phyloP scores from a whole-genome alignment of 92 coral and sea anemone genomes.

The Ricordea florida region DNA sequence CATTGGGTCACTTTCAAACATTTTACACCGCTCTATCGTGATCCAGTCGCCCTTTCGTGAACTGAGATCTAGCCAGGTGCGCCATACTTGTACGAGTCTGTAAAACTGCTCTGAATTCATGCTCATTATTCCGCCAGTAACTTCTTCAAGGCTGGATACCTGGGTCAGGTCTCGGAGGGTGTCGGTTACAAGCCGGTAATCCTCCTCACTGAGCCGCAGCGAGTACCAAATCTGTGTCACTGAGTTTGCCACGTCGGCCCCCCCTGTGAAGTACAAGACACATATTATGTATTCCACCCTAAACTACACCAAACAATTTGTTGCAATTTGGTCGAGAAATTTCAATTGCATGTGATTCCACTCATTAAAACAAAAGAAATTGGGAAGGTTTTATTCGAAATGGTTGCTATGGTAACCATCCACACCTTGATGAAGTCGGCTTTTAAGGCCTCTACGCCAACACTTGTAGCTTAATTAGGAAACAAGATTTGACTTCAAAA shows the following conservation, averaged over 20 bases:
- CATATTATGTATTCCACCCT: too few relatives aligned
- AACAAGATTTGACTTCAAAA: too few relatives aligned
- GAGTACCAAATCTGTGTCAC: slow-evolving; percentile 90
- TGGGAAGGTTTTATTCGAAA: too few relatives aligned
- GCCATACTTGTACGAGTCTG: slow-evolving; percentile 54
- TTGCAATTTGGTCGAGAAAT: too few relatives aligned
- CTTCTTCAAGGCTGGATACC: slow-evolving; percentile 34
- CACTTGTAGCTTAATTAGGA: too few relatives aligned
- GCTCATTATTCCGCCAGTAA: slow-evolving; percentile 62
- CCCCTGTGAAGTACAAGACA: background rate
- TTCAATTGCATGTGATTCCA: too few relatives aligned
- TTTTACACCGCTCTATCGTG: slow-evolving; percentile 17
- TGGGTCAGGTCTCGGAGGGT: slow-evolving; percentile 44
- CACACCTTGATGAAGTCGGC: too few relatives aligned
- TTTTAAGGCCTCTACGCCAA: too few relatives aligned
- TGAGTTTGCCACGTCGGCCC: slow-evolving; percentile 35
- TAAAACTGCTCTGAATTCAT: slow-evolving; percentile 33
- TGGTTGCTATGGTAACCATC: too few relatives aligned
- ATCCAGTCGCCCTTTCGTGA: slow-evolving; percentile 39
- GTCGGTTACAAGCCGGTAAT: slow-evolving; percentile 25
- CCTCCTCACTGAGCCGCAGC: slow-evolving; percentile 41
- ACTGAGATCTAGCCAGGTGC: slow-evolving; percentile 60
- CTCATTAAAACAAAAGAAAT: too few relatives aligned
- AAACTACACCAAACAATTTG: too few relatives aligned
- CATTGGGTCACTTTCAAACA: background rate